Evolutionary conservation across 2,113 vertebrate genomes (phyloP), one percentile per base, ranked within the genome.

Genomic region (Corythaeola cristata): DNA sequence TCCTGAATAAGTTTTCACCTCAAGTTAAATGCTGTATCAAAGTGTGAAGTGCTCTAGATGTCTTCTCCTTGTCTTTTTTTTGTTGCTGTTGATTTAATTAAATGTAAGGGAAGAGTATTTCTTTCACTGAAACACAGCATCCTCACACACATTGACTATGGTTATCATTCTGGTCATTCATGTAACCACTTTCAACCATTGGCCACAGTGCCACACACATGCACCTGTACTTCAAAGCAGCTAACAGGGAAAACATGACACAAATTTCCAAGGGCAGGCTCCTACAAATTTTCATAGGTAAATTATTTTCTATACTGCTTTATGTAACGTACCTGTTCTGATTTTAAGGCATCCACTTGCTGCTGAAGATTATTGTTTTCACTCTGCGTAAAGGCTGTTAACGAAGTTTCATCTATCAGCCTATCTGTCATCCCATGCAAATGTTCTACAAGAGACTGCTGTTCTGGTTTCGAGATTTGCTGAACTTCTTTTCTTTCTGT

Each of bases 261-360:
- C 12, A 88, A 80, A 81, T 89, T 66, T 85, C 47, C 53, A 77
- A 77, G 27, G 32, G 49, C 11, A 49, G 86, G 37, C 24, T 75
- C 39, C 44, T 49, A 72, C 3, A 45, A 39, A 69, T 81, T 64
- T 49, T 55, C 21, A 30, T 1, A 59, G 15, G 14, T 66, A n/a
- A 85, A 71, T 6, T 33, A 62, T 87, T 58, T 85, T 73, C 41
- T 47, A 26, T 28, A 28, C 20, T 47, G n/a, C 17, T 77, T 69
- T 21, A 93, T 20, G 64, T 96, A 98, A 88, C 97, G 16, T 98
- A 98, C 98, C 98, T 98, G 98, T 89, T 99, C 98, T 76, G 97
- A 95, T 89, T 97, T 97, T 58, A 98, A 94, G 50, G 91, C 35
- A 71, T 85, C 89, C 96, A 98, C 96, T 96, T 99, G 98, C 94